Percentiles rank a stretch among this genome's conserved stretches.
Evolutionary conservation across 2,797 vertebrate genomes (phyloP).

Genomic region (Lagodon rhomboides): DNA sequence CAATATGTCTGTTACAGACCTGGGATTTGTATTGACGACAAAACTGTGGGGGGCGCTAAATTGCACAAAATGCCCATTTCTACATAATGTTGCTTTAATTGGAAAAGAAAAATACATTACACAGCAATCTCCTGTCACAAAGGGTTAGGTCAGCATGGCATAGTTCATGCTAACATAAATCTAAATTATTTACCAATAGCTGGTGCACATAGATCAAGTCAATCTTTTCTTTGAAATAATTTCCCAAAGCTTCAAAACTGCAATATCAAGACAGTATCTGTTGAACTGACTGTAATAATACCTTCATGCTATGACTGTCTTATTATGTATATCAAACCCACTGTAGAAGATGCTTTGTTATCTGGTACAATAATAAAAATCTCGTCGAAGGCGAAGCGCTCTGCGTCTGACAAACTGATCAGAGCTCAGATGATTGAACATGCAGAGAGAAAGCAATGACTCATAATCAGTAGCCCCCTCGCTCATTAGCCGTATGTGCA

Average conservation of each 20-base stretch:
- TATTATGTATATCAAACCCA: background rate
- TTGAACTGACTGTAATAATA: background rate
- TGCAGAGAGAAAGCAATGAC: constrained; percentile 40
- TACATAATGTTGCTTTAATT: no score
- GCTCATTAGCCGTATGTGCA: constrained; percentile 63
- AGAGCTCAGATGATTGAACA: constrained; percentile 38
- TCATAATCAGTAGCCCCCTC: constrained; percentile 56
- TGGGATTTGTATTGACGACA: no score
- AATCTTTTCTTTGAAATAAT: background rate
- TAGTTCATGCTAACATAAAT: no score
- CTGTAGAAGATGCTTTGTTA: background rate
- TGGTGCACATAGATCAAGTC: background rate
- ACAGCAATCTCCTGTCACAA: no score
- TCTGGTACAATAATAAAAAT: constrained; percentile 12
- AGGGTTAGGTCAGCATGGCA: no score
- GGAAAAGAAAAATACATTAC: no score
- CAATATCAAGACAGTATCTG: background rate
- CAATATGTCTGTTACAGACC: no score
- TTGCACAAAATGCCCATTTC: no score
- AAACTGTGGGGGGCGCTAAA: no score
- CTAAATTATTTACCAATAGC: no score
- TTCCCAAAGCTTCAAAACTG: background rate
- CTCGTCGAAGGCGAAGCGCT: background rate
- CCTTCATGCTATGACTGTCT: background rate
- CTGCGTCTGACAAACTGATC: constrained; percentile 36